Conservation (phyloP, 2,888 invertebrate genomes). For the Caenorhabditis wallacei region DNA sequence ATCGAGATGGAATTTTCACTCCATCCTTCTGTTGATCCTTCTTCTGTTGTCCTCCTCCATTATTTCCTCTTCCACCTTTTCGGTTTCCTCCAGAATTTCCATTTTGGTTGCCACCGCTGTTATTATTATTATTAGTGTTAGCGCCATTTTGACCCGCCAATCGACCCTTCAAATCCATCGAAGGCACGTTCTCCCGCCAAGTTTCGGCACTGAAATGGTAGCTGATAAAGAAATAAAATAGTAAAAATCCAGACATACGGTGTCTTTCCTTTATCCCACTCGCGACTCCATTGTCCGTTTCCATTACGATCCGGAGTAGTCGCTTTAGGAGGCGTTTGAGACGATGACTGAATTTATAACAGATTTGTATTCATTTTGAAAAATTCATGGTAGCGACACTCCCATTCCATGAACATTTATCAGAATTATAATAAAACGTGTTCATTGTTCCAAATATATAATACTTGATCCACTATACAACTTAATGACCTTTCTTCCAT, state of each 20-base stretch:
- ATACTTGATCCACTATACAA: not conserved
- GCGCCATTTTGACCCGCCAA: conserved; percentile 65
- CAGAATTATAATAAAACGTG: not conserved
- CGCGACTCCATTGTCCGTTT: conserved; percentile 66
- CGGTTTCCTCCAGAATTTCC: conserved; percentile 12
- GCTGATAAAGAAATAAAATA: not conserved
- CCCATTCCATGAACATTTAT: not conserved
- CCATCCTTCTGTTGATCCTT: not conserved
- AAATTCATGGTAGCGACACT: too few species aligned
- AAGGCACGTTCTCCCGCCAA: conserved; percentile 75
- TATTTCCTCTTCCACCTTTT: conserved; percentile 32
- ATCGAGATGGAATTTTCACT: conserved; percentile 54
- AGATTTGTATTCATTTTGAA: too few species aligned
- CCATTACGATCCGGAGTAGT: conserved; percentile 49
- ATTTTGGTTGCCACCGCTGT: not conserved
- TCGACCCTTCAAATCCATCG: conserved; percentile 70
- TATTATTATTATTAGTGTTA: conserved; percentile 35
- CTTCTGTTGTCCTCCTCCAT: conserved; percentile 11
- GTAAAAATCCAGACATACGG: conserved; percentile 52
- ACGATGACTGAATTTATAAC: conserved; percentile 33
- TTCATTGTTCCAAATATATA: too few species aligned
- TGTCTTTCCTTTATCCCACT: conserved; percentile 77
- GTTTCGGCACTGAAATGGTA: conserved; percentile 65
- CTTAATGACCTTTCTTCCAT: not conserved
- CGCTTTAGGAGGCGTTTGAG: conserved; percentile 58